Conservation (phyloP, 2,797 vertebrate species). For the Tamandua tetradactyla region DNA sequence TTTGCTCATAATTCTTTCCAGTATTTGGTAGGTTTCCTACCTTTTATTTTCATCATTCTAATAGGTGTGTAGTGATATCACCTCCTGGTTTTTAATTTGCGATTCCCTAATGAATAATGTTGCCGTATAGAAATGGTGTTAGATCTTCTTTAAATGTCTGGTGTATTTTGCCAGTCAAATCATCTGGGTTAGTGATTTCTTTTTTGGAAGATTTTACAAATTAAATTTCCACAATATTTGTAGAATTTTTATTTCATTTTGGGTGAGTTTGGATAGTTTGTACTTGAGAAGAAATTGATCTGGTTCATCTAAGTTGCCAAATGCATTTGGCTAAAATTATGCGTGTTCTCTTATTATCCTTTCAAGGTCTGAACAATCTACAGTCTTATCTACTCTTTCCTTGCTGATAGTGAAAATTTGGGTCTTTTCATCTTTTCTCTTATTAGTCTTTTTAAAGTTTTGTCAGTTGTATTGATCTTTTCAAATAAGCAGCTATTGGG, state of each 20-base stretch:
- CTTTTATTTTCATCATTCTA: neutral
- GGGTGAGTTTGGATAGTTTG: neutral
- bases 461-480: neutral
- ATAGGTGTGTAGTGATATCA: neutral
- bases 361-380: neutral
- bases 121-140: neutral
- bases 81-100: neutral
- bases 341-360: neutral
- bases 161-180: neutral
- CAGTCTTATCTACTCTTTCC: neutral
- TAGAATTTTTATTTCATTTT: neutral
- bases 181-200: neutral
- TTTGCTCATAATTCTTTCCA: neutral
- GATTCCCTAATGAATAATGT: neutral
- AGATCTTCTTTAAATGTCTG: neutral
- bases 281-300: neutral
- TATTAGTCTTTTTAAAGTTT: neutral
- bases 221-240: neutral
- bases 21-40: neutral
- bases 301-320: neutral
- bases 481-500: neutral
- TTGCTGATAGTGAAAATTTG: neutral
- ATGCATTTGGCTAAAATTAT: neutral
- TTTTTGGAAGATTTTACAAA: slow-evolving; percentile 1
- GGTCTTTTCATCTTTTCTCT: neutral